Base-by-base conservation (phyloP, 2,888 invertebrate species). In the Athrips mouffetella region DNA sequence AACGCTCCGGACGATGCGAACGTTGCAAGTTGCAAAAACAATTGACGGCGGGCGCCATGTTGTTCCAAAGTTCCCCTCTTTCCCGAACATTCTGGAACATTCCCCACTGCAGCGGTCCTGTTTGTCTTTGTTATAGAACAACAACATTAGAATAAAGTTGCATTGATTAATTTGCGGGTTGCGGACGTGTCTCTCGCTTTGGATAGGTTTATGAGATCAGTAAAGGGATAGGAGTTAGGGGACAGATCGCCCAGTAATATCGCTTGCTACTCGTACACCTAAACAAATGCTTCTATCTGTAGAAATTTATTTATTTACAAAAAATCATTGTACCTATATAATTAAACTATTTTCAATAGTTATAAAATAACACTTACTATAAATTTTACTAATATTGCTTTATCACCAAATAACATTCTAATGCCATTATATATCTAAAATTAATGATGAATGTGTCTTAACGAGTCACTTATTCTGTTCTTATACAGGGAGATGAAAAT, bases 11-110 rank as follows among this genome's bases (percentile, higher is more conserved):
- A 54, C 53, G 62, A 62, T 61, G 57, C 54, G 57, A 67, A 70
- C 63, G 58, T 54, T 56, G 63, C 67, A 65, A 73, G 62, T 72
- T 70, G 63, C 44, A 55, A 63, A 64, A 70, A 70, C 72, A 73
- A 47, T 63, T 67, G 60, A 61, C 63, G 54, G 51, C 50, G 60
- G 18, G 64, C 67, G 64, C 66, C 71, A 69, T 73, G 63, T 72
- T 76, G 74, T 70, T 74, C 35, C 54, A 45, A 65, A 65, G 63
- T 63, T 49, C 60, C 53, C 37, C 37, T 37, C 37, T 37, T 37
- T n/a, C 21, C 21, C 37, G 20, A 37, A 37, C 18, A 18, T 37
- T 37, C 23, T 10, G 10, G 47, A 25, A 27, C 27, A 25, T 20
- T 6, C 54, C 58, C 57, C 54, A 48, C 42, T 52, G 40, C 63